phyloP scores from a whole-genome alignment of 2,797 vertebrate genomes.

The Leptodactylus fallax region DNA sequence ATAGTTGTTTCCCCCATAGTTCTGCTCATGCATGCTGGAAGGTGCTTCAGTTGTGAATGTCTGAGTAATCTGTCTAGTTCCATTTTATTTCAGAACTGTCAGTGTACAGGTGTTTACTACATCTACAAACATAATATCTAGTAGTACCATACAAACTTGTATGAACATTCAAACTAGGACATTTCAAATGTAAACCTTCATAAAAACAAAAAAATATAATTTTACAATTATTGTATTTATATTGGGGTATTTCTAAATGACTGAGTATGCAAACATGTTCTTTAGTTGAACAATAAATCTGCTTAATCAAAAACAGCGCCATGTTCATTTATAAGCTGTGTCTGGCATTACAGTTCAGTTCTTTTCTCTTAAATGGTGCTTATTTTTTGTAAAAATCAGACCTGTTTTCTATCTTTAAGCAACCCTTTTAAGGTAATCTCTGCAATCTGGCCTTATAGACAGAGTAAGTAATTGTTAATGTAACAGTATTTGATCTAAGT shows the following conservation, averaged over 20 bases:
- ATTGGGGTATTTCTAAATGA: neutral
- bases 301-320: neutral
- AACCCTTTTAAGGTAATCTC: too few relatives aligned
- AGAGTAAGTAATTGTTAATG: too few relatives aligned
- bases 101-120: neutral
- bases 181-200: neutral
- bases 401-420: too few relatives aligned
- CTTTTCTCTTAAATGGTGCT: too few relatives aligned
- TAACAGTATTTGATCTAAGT: too few relatives aligned
- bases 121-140: neutral
- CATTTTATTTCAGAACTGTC: neutral
- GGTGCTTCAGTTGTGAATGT: slow-evolving; percentile 5
- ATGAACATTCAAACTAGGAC: neutral
- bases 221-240: neutral
- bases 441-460: too few relatives aligned
- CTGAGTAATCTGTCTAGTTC: slow-evolving; percentile 21
- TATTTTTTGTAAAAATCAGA: too few relatives aligned
- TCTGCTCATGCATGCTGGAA: slow-evolving; percentile 31
- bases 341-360: too few relatives aligned
- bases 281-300: neutral
- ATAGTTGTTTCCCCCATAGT: slow-evolving; percentile 4
- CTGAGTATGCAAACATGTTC: neutral
- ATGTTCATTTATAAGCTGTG: too few relatives aligned
- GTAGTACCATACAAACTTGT: too few relatives aligned
- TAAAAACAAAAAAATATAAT: neutral